phyloP scores from a whole-genome alignment of 2,797 vertebrate species.

The Fratercula arctica region DNA sequence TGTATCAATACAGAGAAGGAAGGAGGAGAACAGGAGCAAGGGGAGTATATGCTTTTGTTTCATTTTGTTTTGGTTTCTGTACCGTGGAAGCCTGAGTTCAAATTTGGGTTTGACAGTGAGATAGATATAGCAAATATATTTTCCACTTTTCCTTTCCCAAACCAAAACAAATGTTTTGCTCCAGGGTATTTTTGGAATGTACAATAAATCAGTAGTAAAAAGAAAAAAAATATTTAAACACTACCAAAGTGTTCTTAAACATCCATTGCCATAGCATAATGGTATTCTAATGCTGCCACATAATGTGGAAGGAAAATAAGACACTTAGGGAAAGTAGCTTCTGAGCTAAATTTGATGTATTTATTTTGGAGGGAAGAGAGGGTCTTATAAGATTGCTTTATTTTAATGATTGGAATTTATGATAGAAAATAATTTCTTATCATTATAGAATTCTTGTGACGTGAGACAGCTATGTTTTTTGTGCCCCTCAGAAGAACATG shows the following conservation, averaged over 20 bases:
- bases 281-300: slow-evolving; percentile 17
- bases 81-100: background rate
- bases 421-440: background rate
- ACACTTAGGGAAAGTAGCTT: slow-evolving; percentile 41
- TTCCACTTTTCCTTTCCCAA: slow-evolving; percentile 34
- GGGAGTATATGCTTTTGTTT: background rate
- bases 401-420: background rate
- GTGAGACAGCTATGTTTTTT: background rate
- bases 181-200: slow-evolving; percentile 34
- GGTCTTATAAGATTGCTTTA: background rate
- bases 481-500: accelerated
- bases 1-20: background rate
- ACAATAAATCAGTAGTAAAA: slow-evolving; percentile 50
- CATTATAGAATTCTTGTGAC: background rate
- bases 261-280: slow-evolving; percentile 34
- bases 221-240: slow-evolving; percentile 38
- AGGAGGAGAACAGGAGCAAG: background rate
- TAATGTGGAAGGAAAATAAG: slow-evolving; percentile 11
- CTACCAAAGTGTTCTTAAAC: slow-evolving; percentile 42
- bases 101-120: slow-evolving; percentile 49
- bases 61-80: background rate
- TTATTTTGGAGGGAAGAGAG: background rate
- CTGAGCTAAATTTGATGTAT: background rate
- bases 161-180: slow-evolving; percentile 57
- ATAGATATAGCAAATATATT: slow-evolving; percentile 58